phyloP scores from a whole-genome alignment of 2,797 vertebrate genomes.

The Aphelocoma californica region DNA sequence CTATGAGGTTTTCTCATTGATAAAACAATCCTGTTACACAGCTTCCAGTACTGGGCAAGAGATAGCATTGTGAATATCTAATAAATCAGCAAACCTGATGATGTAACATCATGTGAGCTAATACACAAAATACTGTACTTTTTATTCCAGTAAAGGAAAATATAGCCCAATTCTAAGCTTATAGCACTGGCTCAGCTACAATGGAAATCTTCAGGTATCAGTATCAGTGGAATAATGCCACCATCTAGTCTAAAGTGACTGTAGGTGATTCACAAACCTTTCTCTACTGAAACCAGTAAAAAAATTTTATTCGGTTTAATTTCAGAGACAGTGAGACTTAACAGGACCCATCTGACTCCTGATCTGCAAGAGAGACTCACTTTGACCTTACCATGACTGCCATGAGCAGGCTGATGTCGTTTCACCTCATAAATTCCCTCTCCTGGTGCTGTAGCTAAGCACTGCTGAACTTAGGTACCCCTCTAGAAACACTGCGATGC shows the following conservation, averaged over 20 bases:
- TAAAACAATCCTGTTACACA: constrained; percentile 36
- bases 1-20: background rate
- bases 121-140: background rate
- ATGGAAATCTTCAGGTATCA: background rate
- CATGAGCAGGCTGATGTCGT: constrained; percentile 4
- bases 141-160: background rate
- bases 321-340: background rate
- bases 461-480: constrained; percentile 3
- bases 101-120: constrained; percentile 1
- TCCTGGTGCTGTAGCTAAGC: background rate
- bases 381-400: background rate
- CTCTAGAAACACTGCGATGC: background rate
- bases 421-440: background rate
- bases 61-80: background rate
- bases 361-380: background rate
- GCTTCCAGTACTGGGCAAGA: constrained; percentile 13
- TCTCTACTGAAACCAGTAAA: background rate
- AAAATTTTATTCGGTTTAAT: background rate
- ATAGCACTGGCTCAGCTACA: background rate
- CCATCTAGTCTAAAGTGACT: background rate
- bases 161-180: background rate
- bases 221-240: background rate
- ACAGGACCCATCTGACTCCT: background rate
- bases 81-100: constrained; percentile 50
- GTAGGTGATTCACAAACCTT: background rate